Evolutionary conservation across 2,888 invertebrate genomes (phyloP), one percentile per base, ranked within the genome.

Genomic region (Aphidius colemani): DNA sequence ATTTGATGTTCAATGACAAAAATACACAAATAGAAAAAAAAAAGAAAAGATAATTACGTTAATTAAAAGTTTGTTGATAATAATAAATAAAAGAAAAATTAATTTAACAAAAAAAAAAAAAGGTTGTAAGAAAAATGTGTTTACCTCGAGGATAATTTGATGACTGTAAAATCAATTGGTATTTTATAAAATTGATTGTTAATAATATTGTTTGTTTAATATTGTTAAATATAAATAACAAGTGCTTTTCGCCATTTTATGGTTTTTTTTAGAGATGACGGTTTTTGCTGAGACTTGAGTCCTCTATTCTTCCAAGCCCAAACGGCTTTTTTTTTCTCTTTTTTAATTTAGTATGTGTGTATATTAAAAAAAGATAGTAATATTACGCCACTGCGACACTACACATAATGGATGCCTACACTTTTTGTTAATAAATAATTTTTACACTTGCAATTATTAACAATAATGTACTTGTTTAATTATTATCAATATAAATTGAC

Each of bases 211-310:
- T 59, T 59, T 8, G 30, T 41, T 59, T 11, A 51, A 58, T 45
- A 63, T 65, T 48, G 45, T 61, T 59, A 51, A 64, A 53, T 48
- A 72, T 73, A 76, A 78, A 77, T 74, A 75, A 78, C 75, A 76
- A 76, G 69, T 72, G 67, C 70, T 70, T 67, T 70, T 78, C 73
- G 77, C 76, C 78, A 77, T 76, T 75, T 75, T 74, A 72, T 68
- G 69, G 45, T 45, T 57, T n/a, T 53, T n/a, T 53, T 18, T 46
- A 46, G 57, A 46, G 57, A 40, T 51, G 45, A 57, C 46, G 57
- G 57, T 13, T 11, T 11, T 41, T 18, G 13, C n/a, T 18, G 13
- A 1, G 41, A n/a, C n/a, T 30, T 11, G 45, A 39, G 46, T 7
- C 39, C 30, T 40, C 46, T 30, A 30, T 30, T n/a, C 46, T 56